A percentile compares a stretch with the other conserved stretches of the same genome.
These are phyloP conservation scores for Camponotus floridanus DNA, from an alignment of 1,140 invertebrate genomes.

Conservation along the genomic window DNA sequence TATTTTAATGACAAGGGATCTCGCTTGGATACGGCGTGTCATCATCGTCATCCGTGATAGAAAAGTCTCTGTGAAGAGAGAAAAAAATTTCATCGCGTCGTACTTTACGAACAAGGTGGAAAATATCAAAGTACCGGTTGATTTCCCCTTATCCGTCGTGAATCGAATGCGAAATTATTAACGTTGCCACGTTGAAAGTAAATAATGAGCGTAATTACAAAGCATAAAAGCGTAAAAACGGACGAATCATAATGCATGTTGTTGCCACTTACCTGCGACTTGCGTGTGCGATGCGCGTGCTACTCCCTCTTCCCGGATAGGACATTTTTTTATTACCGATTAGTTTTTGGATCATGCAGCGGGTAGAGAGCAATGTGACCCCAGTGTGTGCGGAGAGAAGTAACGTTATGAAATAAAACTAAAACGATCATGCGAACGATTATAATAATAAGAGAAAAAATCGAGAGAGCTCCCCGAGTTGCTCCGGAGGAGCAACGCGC, in stretches of 20 bases:
- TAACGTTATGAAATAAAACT: conserved; percentile 81
- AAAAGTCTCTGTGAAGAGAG: too few relatives aligned
- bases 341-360: conserved; percentile 80
- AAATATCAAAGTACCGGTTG: neutral
- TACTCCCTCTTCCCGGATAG: conserved; percentile 53
- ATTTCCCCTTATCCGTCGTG: neutral
- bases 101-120: neutral
- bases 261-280: conserved; percentile 67
- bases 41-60: neutral
- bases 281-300: neutral
- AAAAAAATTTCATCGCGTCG: neutral
- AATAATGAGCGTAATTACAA: conserved; percentile 69
- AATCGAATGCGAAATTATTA: conserved; percentile 21
- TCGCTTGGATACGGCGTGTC: neutral
- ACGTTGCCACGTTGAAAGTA: conserved; percentile 45
- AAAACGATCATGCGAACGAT: conserved; percentile 78
- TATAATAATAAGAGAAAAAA: conserved; percentile 50
- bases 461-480: conserved; percentile 38
- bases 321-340: conserved; percentile 78
- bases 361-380: conserved; percentile 76
- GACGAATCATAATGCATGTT: conserved; percentile 75
- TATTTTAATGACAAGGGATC: neutral
- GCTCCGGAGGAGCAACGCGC: conserved; percentile 44
- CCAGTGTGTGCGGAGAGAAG: conserved; percentile 66
- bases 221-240: conserved; percentile 65